Conservation (phyloP, 2,113 vertebrate genomes). For the Tachycineta bicolor region DNA sequence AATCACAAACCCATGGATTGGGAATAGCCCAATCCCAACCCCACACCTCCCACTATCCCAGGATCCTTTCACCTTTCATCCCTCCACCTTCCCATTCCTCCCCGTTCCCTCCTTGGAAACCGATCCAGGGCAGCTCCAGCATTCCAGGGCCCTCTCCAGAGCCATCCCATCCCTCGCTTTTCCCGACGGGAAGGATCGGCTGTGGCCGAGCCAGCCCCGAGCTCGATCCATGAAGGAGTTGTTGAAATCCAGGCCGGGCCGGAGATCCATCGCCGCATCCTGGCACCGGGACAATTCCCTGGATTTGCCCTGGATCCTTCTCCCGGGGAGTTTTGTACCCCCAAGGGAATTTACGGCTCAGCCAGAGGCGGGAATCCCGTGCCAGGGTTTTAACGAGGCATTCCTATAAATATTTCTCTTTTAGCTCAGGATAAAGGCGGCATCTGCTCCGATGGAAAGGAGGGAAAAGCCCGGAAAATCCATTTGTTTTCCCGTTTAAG, state of each 20-base stretch:
- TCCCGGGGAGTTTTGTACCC: background rate
- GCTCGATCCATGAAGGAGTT: background rate
- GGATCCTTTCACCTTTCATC: background rate
- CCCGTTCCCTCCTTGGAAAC: background rate
- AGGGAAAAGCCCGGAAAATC: background rate
- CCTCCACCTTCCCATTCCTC: background rate
- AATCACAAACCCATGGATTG: background rate
- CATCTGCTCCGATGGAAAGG: background rate
- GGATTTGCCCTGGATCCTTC: constrained; percentile 16
- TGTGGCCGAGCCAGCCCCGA: background rate
- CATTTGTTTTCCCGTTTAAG: constrained; percentile 42
- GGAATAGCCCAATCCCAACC: background rate
- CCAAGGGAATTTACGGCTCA: background rate
- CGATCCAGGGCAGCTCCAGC: fast-evolving
- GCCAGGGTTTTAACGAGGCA: constrained; percentile 37
- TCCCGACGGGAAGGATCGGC: background rate
- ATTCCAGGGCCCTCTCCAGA: fast-evolving
- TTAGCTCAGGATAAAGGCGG: background rate
- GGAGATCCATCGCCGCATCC: background rate
- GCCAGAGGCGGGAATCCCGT: background rate
- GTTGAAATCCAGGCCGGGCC: background rate
- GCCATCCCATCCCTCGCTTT: background rate
- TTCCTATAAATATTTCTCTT: constrained; percentile 56
- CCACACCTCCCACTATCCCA: too few species aligned
- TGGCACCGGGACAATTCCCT: background rate